Conservation (phyloP, 1,140 invertebrate genomes). For the Drosophila punjabiensis region DNA sequence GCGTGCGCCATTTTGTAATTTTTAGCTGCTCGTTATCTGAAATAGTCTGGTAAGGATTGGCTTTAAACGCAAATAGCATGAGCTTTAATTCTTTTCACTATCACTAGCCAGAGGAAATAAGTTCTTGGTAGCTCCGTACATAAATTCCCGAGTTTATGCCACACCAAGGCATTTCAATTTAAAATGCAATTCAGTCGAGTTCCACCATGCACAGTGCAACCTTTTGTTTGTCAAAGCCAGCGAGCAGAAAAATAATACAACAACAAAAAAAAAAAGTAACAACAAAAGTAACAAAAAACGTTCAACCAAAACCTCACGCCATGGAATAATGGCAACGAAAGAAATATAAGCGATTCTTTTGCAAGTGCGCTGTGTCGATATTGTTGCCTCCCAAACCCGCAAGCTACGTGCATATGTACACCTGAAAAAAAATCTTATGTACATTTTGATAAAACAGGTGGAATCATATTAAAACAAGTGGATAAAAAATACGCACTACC, state of each 20-base stretch:
- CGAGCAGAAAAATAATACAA: constrained; percentile 15
- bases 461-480: neutral
- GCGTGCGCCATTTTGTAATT: constrained; percentile 23
- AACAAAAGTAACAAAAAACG: constrained; percentile 23
- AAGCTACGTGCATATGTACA: constrained; percentile 29
- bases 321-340: constrained; percentile 29
- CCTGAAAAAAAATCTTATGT: neutral
- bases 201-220: constrained; percentile 41
- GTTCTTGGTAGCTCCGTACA: neutral
- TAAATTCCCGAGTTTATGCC: constrained; percentile 41
- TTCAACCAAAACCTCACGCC: constrained; percentile 32
- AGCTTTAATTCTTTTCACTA: neutral
- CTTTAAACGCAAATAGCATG: neutral
- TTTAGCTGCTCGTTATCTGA: neutral
- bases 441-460: neutral
- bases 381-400: constrained; percentile 28
- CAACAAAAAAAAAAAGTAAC: constrained; percentile 17
- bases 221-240: constrained; percentile 50
- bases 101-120: neutral
- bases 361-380: constrained; percentile 47
- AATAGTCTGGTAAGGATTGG: neutral
- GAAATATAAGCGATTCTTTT: constrained; percentile 43
- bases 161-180: constrained; percentile 40
- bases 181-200: constrained; percentile 43
- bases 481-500: neutral